phyloP scores from a whole-genome alignment of 2,797 vertebrate species.

The Micrastur ruficollis region DNA sequence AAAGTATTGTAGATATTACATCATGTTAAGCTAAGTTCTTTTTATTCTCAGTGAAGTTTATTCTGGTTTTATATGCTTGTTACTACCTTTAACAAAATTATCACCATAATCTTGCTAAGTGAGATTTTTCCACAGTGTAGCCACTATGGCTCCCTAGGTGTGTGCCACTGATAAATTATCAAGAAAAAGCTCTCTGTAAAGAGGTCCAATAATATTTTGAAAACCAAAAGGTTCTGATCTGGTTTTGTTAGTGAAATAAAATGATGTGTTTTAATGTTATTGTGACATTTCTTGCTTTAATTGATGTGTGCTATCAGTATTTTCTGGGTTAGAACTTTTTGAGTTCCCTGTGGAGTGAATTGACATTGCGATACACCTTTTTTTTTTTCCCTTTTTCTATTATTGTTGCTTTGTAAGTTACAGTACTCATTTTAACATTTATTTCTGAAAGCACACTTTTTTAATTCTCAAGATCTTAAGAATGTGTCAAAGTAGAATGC shows the following conservation, averaged over 20 bases:
- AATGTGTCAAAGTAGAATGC: neutral
- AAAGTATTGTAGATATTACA: slow-evolving; percentile 4
- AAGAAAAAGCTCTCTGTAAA: slow-evolving; percentile 11
- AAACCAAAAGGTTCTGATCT: neutral
- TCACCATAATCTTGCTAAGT: neutral
- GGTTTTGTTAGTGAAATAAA: neutral
- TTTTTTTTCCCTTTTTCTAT: neutral
- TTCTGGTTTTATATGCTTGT: slow-evolving; percentile 44
- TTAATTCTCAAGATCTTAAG: neutral
- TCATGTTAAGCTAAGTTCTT: slow-evolving; percentile 20
- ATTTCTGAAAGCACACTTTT: slow-evolving; percentile 3
- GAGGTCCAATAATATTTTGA: neutral
- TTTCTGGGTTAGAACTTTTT: slow-evolving; percentile 17
- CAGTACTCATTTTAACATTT: neutral
- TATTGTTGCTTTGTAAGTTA: neutral
- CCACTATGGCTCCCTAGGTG: neutral
- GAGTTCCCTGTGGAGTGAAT: slow-evolving; percentile 3
- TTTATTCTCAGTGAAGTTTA: neutral
- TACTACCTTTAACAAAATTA: neutral
- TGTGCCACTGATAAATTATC: neutral
- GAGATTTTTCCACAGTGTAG: slow-evolving; percentile 4
- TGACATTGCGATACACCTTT: neutral
- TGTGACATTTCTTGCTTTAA: slow-evolving; percentile 34
- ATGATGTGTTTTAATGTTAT: slow-evolving; percentile 2
- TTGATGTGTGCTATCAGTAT: slow-evolving; percentile 11